Evolutionary conservation across 2,888 invertebrate species (phyloP).

Genomic region (Apamea epomidion): DNA sequence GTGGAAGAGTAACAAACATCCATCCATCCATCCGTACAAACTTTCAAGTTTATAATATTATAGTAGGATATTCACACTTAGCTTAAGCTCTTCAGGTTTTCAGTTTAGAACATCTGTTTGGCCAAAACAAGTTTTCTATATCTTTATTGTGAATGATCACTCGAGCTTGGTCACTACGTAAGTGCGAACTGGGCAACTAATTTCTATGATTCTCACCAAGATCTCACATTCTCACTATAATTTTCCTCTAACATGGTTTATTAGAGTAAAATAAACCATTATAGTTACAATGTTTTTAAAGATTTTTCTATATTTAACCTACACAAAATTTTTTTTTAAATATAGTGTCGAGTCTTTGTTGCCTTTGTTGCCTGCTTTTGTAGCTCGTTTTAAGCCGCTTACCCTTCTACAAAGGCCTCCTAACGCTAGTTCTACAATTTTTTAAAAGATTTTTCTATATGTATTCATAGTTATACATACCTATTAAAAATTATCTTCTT

Average conservation of each 20-base stretch:
- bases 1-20: too few relatives aligned
- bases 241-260: neutral
- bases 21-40: too few relatives aligned
- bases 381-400: neutral
- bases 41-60: neutral
- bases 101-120: neutral
- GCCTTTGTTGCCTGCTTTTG: neutral
- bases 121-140: neutral
- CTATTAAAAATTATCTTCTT: neutral
- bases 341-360: too few relatives aligned
- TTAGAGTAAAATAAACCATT: neutral
- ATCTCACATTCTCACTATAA: neutral
- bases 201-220: neutral
- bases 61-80: neutral
- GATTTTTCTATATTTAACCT: rapidly evolving
- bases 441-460: neutral
- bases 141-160: too few relatives aligned
- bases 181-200: neutral
- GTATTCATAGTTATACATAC: too few relatives aligned
- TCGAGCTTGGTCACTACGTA: neutral
- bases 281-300: neutral
- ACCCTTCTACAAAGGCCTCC: too few relatives aligned
- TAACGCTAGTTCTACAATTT: neutral
- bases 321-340: neutral
- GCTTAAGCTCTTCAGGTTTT: neutral